Conservation (phyloP, 2,113 vertebrate species). For the Collichthys lucidus region DNA sequence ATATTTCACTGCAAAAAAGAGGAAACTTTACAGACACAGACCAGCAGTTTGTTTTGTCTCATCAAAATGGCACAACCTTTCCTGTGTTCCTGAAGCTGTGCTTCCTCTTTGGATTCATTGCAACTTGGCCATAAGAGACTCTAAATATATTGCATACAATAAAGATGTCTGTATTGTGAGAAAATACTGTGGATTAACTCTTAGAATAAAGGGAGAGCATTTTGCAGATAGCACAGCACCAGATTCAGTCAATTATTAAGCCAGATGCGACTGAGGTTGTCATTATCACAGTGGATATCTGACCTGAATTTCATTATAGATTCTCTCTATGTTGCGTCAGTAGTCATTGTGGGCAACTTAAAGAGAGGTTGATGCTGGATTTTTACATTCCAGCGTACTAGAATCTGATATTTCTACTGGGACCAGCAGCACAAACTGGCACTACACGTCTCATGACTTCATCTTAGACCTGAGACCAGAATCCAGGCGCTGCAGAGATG, state of each 20-base stretch:
- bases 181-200: neutral
- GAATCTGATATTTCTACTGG: slow-evolving; percentile 33
- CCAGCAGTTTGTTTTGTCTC: neutral
- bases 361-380: slow-evolving; percentile 34
- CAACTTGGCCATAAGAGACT: neutral
- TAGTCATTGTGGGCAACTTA: slow-evolving; percentile 22
- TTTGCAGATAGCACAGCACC: neutral
- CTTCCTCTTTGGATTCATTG: slow-evolving; percentile 28
- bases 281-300: slow-evolving; percentile 18
- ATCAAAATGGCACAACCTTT: neutral
- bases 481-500: slow-evolving; percentile 19
- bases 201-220: neutral
- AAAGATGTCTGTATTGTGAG: neutral
- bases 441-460: slow-evolving; percentile 51
- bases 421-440: slow-evolving; percentile 42
- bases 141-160: neutral
- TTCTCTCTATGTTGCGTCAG: slow-evolving; percentile 30
- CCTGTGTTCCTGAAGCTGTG: neutral
- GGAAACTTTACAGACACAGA: neutral
- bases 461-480: slow-evolving; percentile 41
- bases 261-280: neutral
- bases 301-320: slow-evolving; percentile 8
- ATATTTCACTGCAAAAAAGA: slow-evolving; percentile 8
- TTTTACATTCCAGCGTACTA: slow-evolving; percentile 31
- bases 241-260: neutral